Base-by-base conservation (phyloP, 2,113 vertebrate genomes). In the Dipodomys merriami region DNA sequence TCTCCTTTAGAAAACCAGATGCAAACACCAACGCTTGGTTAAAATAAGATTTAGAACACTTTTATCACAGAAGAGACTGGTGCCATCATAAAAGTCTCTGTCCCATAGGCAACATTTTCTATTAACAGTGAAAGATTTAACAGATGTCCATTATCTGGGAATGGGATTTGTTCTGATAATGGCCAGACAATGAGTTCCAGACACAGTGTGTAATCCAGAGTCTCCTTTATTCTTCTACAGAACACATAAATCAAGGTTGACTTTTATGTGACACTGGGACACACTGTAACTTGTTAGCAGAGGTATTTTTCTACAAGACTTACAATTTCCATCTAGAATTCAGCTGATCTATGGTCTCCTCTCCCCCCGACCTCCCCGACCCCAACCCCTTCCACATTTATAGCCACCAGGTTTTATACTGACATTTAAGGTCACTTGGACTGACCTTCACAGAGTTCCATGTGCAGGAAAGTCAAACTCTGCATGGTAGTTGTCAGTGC, bases 101-200 rank as follows among this genome's bases (percentile, higher is more conserved):
- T 96, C 97, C 96, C 97, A 96, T 93, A 97, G 97, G 97, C 95
- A 97, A 12, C 30, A 1, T 96, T 98, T 98, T 97, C 95, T 96
- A 97, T 98, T 97, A 98, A 89, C 94, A 95, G 91, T 88, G 79
- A 93, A 96, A 97, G 96, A 97, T 97, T 97, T 96, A 97, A 96
- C 46, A 92, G 95, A 96, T 97, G 97, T 84, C 97, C 88, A 89
- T 97, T 97, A 96, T 92, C 88, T 81, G 93, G 93, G 93, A 97
- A 95, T 92, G 74, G 77, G 80, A 44, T 97, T 96, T 96, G 92
- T 95, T 95, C 95, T 82, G 89, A 92, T 97, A 96, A 97, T 73
- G 94, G 92, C n/a, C 35, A 94, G 92, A 46, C 93, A 94, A 91
- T 71, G 93, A 94, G 86, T 98, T 96, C 87, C 94, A 97, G 92